phyloP scores from a whole-genome alignment of 2,888 invertebrate species.

The Noctua janthina region DNA sequence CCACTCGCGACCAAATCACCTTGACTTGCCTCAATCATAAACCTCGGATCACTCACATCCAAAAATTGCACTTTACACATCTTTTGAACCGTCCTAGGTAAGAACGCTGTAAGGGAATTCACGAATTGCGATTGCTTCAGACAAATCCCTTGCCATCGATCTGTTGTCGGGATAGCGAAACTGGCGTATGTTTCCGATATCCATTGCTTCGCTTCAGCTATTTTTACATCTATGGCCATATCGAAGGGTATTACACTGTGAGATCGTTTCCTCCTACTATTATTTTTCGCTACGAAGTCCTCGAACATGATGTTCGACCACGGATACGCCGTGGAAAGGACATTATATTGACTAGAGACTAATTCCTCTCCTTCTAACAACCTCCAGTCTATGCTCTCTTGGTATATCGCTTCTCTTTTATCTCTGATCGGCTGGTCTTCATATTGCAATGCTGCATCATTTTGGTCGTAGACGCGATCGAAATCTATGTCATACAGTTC shows the following conservation, averaged over 20 bases:
- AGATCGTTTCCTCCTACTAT: conserved; percentile 89
- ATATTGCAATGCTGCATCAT: conserved; percentile 84
- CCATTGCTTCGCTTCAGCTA: conserved; percentile 95
- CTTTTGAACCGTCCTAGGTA: conserved; percentile 93
- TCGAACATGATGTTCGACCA: conserved; percentile 89
- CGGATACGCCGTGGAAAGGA: conserved; percentile 88
- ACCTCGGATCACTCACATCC: conserved; percentile 94
- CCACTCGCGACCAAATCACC: conserved; percentile 95
- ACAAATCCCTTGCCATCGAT: conserved; percentile 95
- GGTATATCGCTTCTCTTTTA: conserved; percentile 80
- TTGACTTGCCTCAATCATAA: conserved; percentile 94
- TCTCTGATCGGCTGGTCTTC: conserved; percentile 85
- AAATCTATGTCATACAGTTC: conserved; percentile 91
- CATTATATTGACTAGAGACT: conserved; percentile 87
- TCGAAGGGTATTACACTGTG: conserved; percentile 86
- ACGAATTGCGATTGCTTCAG: conserved; percentile 94
- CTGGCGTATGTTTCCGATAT: conserved; percentile 96
- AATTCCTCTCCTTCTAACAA: conserved; percentile 85
- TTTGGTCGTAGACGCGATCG: conserved; percentile 90
- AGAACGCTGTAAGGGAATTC: conserved; percentile 94
- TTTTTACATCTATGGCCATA: conserved; percentile 92
- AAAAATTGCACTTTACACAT: conserved; percentile 94
- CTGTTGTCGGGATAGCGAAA: conserved; percentile 95
- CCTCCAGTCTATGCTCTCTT: conserved; percentile 86
- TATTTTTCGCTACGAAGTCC: conserved; percentile 88